A percentile compares a stretch with the other conserved stretches of the same genome.
Conservation (phyloP, 1,140 invertebrate genomes). For the Lysiphlebus fabarum region DNA sequence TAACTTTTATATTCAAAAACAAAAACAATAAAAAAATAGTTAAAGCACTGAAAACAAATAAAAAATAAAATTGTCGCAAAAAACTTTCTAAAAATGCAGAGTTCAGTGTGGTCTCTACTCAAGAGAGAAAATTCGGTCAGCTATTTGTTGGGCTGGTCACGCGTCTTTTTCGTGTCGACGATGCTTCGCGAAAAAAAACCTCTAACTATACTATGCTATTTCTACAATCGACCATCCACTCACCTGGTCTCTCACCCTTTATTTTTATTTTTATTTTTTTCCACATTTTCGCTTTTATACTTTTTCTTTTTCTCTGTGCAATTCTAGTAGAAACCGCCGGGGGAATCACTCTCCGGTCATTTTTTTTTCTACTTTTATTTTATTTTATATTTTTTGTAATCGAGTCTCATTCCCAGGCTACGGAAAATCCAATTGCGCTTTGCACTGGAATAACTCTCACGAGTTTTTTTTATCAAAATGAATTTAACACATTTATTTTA, state of each 20-base stretch:
- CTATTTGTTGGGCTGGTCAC: constrained; percentile 18
- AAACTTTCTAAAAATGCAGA: constrained; percentile 20
- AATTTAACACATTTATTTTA: no score
- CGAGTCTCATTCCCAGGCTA: constrained; percentile 12
- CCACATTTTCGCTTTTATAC: background rate
- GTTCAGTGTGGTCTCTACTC: background rate
- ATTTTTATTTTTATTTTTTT: background rate
- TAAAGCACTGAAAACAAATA: constrained; percentile 1
- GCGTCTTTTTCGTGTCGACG: constrained; percentile 11
- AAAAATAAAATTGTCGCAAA: background rate
- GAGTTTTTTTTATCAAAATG: no score
- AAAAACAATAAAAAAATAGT: background rate
- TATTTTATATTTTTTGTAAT: background rate
- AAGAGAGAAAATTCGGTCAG: constrained; percentile 2
- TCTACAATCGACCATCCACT: background rate
- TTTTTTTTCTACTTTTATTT: no score
- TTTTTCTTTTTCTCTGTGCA: no score
- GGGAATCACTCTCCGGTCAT: constrained; percentile 9
- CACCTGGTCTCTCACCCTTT: background rate
- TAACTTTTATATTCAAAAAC: no score
- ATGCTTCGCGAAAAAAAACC: background rate
- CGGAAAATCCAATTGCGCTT: constrained; percentile 14
- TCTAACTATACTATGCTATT: background rate
- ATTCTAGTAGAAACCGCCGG: background rate
- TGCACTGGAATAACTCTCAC: background rate